Base-by-base conservation (phyloP, 2,888 invertebrate species). In the Nymphalis urticae region DNA sequence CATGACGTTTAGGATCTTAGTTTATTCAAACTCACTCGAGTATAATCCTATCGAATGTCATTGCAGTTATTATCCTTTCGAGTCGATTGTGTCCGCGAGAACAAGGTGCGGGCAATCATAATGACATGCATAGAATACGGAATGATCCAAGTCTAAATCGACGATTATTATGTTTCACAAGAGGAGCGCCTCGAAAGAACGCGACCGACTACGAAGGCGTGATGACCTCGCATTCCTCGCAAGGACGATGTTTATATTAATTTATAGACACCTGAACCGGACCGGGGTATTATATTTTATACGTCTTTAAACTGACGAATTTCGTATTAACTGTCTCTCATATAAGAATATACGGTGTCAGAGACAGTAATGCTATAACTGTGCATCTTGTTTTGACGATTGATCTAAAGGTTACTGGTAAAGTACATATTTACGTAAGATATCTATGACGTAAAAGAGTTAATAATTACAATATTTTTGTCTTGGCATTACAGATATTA, bases 151-250 rank as follows among this genome's bases (percentile, higher is more conserved):
- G 78, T 79, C 79, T 83, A 84, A 84, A 86, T 84, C 82, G 84
- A 85, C 82, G 81, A 85, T 82, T 79, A 85, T 83, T 82, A 82
- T 82, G 84, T 88, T 87, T 85, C 83, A 87, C 85, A 85, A 87
- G 88, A 89, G 84, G 85, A 87, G 84, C 82, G 83, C 81, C 82
- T 82, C 81, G 80, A 82, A 83, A 84, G 84, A 85, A 81, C 84
- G 83, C 86, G 85, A 82, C 82, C 85, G 85, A 82, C 82, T 81
- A 85, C 81, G 81, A 81, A 84, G 83, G 86, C 90, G 88, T 86
- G 88, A 81, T 86, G 89, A 83, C 93, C 93, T 93, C 92, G 90
- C 93, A 93, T 93, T 93, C 93, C 87, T 88, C 82, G 78, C 92
- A 93, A 93, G 93, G 93, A 92, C 93, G 92, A 85, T 83, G 77